Conservation (phyloP, 2,113 vertebrate genomes). For the Progne subis region DNA sequence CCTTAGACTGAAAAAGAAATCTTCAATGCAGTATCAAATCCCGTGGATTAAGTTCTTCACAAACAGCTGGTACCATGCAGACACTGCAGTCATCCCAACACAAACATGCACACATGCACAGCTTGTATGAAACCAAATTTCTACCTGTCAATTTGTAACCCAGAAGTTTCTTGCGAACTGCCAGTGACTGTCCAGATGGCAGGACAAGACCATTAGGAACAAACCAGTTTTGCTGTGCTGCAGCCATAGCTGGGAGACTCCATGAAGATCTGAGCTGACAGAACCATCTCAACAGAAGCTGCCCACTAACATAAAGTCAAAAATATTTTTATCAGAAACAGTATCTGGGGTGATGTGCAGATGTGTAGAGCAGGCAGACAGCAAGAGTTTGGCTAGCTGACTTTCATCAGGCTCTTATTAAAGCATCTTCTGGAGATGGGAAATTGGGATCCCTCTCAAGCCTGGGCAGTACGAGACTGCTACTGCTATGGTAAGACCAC, state of each 20-base stretch:
- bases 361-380: neutral
- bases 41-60: neutral
- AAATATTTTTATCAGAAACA: neutral
- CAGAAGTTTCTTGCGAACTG: neutral
- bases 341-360: neutral
- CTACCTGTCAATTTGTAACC: accelerated
- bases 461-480: neutral
- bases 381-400: neutral
- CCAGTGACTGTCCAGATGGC: neutral
- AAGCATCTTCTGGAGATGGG: neutral
- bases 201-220: neutral
- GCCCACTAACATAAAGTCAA: neutral
- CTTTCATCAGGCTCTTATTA: neutral
- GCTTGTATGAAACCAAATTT: neutral
- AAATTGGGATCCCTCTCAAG: neutral
- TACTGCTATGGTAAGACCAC: neutral
- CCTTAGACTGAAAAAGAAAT: neutral
- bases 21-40: neutral
- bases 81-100: neutral
- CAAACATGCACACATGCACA: neutral
- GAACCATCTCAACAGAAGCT: neutral
- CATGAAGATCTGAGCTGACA: neutral
- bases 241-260: neutral
- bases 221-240: neutral
- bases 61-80: neutral